These are phyloP conservation scores for Morelia viridis DNA, from an alignment of 2,797 vertebrate species.

Conservation along the genomic window DNA sequence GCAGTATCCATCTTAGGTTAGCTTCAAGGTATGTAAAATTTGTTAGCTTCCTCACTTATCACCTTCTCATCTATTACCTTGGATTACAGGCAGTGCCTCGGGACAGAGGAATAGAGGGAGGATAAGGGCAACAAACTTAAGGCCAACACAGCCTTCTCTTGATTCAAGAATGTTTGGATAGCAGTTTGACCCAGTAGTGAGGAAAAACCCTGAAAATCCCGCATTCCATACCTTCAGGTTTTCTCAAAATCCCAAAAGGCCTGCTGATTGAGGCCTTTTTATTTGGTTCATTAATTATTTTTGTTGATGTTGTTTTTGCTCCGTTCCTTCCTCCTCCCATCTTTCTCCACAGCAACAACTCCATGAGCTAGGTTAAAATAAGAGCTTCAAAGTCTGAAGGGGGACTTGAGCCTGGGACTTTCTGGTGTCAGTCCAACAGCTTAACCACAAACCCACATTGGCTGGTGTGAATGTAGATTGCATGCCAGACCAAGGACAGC, in stretches of 20 bases:
- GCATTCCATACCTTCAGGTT: no score
- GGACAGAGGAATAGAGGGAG: background rate
- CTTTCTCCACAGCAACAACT: background rate
- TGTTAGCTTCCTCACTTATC: background rate
- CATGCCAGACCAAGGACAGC: background rate
- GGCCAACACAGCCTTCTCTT: background rate
- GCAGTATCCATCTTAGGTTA: background rate
- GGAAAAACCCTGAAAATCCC: background rate
- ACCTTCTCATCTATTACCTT: background rate
- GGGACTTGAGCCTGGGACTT: background rate
- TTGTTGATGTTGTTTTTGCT: no score
- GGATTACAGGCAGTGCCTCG: background rate
- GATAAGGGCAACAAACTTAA: background rate
- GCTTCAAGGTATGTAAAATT: background rate
- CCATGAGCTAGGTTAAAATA: background rate
- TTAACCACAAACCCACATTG: background rate
- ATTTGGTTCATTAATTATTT: no score
- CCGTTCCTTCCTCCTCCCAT: background rate
- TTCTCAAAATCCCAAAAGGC: no score
- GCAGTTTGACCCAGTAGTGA: background rate
- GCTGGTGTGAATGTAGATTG: background rate
- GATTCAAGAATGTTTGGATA: background rate
- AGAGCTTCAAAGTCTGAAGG: background rate
- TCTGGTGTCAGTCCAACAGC: background rate
- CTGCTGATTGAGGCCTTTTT: no score